phyloP scores from a whole-genome alignment of 2,797 vertebrate species.

The Bufotes viridis region DNA sequence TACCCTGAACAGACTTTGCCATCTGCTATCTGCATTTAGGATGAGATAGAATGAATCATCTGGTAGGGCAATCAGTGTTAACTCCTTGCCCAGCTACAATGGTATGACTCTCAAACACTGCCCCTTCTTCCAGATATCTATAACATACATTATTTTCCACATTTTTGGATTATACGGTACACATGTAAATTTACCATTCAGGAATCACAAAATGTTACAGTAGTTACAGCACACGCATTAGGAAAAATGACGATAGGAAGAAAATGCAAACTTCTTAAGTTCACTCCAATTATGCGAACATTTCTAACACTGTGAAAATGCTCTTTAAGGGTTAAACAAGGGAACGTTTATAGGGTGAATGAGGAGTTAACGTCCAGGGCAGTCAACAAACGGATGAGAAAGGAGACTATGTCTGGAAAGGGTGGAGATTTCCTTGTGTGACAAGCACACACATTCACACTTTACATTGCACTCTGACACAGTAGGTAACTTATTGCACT shows the following conservation, averaged over 20 bases:
- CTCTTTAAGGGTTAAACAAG: background rate
- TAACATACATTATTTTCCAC: background rate
- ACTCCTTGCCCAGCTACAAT: conserved; percentile 6
- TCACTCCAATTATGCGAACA: background rate
- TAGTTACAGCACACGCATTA: too few relatives aligned
- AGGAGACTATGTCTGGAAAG: conserved; percentile 57
- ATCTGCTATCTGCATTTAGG: conserved; percentile 56
- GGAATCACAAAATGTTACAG: background rate
- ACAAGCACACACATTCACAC: conserved; percentile 43
- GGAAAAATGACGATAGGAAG: background rate
- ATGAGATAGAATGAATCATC: conserved; percentile 52
- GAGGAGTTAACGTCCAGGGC: conserved; percentile 41
- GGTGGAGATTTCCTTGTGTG: conserved; percentile 62
- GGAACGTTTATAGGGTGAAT: background rate
- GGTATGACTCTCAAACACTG: background rate
- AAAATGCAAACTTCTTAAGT: background rate
- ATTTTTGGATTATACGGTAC: background rate
- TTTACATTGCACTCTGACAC: conserved; percentile 50
- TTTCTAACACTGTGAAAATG: too few relatives aligned
- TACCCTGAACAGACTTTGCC: conserved; percentile 53
- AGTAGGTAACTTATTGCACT: conserved; percentile 27
- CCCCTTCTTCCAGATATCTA: background rate
- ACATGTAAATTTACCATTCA: too few relatives aligned
- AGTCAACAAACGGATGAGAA: conserved; percentile 20
- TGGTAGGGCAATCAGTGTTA: conserved; percentile 30